phyloP scores from a whole-genome alignment of 2,797 vertebrate species.

The Phrynocephalus vlangalii region DNA sequence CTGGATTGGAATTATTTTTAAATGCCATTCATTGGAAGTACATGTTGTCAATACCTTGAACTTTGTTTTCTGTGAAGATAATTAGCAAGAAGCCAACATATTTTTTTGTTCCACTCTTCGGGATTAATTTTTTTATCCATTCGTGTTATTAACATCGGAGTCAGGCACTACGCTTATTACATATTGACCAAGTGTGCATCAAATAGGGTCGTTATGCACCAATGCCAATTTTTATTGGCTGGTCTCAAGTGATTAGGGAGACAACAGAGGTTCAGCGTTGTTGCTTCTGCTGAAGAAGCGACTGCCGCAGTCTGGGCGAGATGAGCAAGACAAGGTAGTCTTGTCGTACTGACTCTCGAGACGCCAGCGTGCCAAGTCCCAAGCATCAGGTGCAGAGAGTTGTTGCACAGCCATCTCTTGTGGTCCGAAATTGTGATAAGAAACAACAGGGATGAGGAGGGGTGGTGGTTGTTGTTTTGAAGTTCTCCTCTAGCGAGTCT shows the following conservation, averaged over 20 bases:
- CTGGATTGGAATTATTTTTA: background rate
- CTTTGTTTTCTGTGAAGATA: constrained; percentile 2
- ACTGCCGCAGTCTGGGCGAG: background rate
- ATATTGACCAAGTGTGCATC: background rate
- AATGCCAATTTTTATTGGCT: background rate
- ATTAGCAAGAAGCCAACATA: background rate
- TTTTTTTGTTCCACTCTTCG: background rate
- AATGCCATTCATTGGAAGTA: background rate
- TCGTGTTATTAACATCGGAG: background rate
- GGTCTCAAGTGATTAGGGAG: background rate
- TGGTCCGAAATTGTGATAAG: too few relatives aligned
- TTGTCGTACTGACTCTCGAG: background rate
- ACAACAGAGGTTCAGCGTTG: background rate
- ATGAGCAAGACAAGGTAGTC: background rate
- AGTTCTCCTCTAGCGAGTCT: background rate
- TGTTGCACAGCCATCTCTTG: background rate
- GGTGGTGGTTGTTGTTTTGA: background rate
- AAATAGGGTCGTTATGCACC: background rate
- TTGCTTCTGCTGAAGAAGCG: background rate
- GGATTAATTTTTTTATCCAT: background rate
- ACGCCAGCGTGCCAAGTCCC: background rate
- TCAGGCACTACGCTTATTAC: background rate
- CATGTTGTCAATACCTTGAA: background rate
- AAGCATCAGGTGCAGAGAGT: background rate
- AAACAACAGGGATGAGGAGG: background rate